Base-by-base conservation (phyloP, 2,888 invertebrate genomes). In the Nysson spinosus region DNA sequence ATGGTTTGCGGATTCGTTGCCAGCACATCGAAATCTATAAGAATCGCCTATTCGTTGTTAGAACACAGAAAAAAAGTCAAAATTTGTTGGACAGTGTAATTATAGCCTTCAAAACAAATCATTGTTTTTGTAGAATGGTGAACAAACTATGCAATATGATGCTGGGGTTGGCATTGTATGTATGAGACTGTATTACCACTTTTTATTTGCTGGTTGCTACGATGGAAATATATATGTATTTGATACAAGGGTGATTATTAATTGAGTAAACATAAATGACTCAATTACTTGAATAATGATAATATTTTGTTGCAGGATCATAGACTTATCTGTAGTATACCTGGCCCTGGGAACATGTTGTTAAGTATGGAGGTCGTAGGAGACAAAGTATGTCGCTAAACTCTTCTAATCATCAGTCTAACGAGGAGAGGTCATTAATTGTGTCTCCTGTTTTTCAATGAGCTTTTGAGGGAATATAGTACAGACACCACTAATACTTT, bases 161-260 rank as follows among this genome's bases (percentile, higher is more conserved):
- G 92, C 92, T 32, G 93, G 93, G 35, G 92, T 92, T 80, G 94
- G 94, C 11, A 92, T 93, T 40, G 92, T 93, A 30, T 93, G 94
- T 66, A 90, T 95, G 89, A 91, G 91, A 58, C 88, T 92, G 44
- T 89, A 90, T 35, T 90, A 91, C 69, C 91, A 92, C 30, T 88
- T 92, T 32, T 87, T 93, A 63, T 89, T 91, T 86, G 92, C 93
- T 35, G 94, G 94, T 70, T 94, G 94, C 87, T 93, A 94, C 84
- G 93, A 94, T 87, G 94, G 94, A 62, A 92, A 91, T 82, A 91
- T 95, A 75, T 94, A 94, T 85, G 90, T 94, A 60, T 92, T 92
- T 85, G 89, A 91, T 69, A 90, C 90, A 70, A 84, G 84, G 58
- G 87, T 87, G 70, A 68, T 16, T 4, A 3, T 40, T 5, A 19